A percentile compares a stretch with the other conserved stretches of the same genome.
phyloP scores from a whole-genome alignment of 2,797 vertebrate genomes.

The Acanthiza pusilla region DNA sequence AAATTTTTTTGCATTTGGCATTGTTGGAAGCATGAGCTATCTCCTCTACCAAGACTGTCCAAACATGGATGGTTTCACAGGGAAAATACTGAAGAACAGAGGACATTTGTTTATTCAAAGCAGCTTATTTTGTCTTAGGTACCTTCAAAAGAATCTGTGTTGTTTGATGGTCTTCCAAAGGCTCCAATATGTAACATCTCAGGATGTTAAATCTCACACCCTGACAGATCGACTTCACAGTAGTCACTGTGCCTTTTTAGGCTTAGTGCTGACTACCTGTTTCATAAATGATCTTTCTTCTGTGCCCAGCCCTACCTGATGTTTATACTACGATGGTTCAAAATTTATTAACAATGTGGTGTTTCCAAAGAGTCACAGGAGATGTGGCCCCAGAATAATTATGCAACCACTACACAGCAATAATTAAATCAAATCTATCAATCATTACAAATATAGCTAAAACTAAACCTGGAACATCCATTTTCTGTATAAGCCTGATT shows the following conservation, averaged over 20 bases:
- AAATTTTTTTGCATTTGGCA: background rate
- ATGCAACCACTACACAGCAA: background rate
- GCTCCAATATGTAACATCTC: background rate
- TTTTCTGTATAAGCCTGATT: background rate
- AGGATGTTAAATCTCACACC: background rate
- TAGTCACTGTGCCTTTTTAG: background rate
- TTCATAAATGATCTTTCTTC: background rate
- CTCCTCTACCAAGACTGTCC: background rate
- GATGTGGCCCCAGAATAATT: background rate
- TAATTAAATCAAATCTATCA: background rate
- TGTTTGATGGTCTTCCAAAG: background rate
- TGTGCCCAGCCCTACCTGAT: background rate
- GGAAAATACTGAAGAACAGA: background rate
- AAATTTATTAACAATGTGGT: background rate
- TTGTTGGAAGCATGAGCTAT: background rate
- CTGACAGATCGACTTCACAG: background rate
- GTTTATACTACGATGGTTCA: fast-evolving
- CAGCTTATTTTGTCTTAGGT: background rate
- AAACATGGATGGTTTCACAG: background rate
- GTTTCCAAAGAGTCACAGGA: background rate
- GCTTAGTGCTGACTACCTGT: background rate
- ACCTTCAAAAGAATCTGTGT: background rate
- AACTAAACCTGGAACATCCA: background rate
- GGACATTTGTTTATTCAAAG: background rate
- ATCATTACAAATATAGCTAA: background rate